Base-by-base conservation (phyloP, 1,140 invertebrate species). In the Bombus consobrinus region DNA sequence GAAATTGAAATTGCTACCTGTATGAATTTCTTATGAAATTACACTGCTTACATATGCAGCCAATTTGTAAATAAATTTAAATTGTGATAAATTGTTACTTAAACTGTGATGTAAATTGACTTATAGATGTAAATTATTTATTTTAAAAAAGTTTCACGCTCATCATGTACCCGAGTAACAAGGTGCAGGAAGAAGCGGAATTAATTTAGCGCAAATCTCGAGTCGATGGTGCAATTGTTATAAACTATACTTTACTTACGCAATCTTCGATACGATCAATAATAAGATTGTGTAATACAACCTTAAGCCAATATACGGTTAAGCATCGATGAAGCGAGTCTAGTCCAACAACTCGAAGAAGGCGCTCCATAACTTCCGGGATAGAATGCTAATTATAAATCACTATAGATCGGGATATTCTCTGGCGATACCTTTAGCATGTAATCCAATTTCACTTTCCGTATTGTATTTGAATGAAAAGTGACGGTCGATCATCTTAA, bases 391-490 rank as follows among this genome's bases (percentile, higher is more conserved):
- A 77, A 83, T 77, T 69, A 69, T n/a, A 78, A 69, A 78, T 78
- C 22, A 37, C 28, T 2, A 6, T 34, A 28, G 1, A 18, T 39
- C 13, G 13, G 5, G 15, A 18, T n/a, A 28, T 53, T n/a, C 34
- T n/a, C 13, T 13, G 18, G 13, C 25, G 75, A 41, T 64, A 39
- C 37, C 22, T 28, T 5, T 1, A 41, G 2, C 25, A 1, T 8
- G 47, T 6, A 41, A 68, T 9, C 72, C 34, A 47, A 62, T 68
- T 39, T 43, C 57, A 28, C 59, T 53, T 15, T n/a, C 5, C 41
- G 5, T 18, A 66, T 76, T 83, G 39, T 75, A 15, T 41, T 10
- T 28, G 25, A 80, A 57, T 62, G 81, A 66, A 77, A 78, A 87
- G 64, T 18, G 15, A 59, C 25, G 66, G 32, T 62, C 32, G 22